Evolutionary conservation across 2,888 invertebrate genomes (phyloP), one percentile per base, ranked within the genome.

Genomic region (Pseudolycoriella hygida): DNA sequence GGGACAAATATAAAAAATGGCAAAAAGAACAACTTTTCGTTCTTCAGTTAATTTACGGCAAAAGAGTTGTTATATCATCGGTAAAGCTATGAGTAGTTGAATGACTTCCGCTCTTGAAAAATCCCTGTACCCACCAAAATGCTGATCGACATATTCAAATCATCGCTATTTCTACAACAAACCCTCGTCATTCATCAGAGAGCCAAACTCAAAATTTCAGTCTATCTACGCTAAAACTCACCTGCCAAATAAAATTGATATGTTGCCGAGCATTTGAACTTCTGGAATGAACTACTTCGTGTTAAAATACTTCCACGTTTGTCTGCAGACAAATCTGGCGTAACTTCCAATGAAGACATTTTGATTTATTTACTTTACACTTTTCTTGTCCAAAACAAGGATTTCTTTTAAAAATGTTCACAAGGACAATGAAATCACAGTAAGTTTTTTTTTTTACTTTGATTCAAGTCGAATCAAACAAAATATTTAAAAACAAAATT

Each of bases 161-260:
- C n/a, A n/a, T n/a, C n/a, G n/a, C n/a, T n/a, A n/a, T n/a, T n/a
- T n/a, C n/a, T n/a, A n/a, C n/a, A n/a, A n/a, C n/a, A n/a, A n/a
- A n/a, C n/a, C n/a, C n/a, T n/a, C n/a, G n/a, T n/a, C n/a, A n/a
- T n/a, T n/a, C n/a, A n/a, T n/a, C n/a, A n/a, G n/a, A n/a, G n/a
- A n/a, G n/a, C n/a, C n/a, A n/a, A n/a, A n/a, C 25, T 25, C 25
- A 25, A 25, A 25, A 25, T 25, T 25, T 25, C 25, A 6, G 25
- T 25, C 5, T 25, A 25, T 6, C 25, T 25, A 25, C 4, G 18
- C 4, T 37, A 12, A 18, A 37, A 48, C 50, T 49, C 46, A 52
- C 52, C 51, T 44, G 50, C 50, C 17, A 51, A 44, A 37, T 49
- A 51, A 38, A 52, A 48, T 30, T 51, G 49, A 46, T 51, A 52